Conservation (phyloP, 2,797 vertebrate genomes). For the Cuniculus paca region DNA sequence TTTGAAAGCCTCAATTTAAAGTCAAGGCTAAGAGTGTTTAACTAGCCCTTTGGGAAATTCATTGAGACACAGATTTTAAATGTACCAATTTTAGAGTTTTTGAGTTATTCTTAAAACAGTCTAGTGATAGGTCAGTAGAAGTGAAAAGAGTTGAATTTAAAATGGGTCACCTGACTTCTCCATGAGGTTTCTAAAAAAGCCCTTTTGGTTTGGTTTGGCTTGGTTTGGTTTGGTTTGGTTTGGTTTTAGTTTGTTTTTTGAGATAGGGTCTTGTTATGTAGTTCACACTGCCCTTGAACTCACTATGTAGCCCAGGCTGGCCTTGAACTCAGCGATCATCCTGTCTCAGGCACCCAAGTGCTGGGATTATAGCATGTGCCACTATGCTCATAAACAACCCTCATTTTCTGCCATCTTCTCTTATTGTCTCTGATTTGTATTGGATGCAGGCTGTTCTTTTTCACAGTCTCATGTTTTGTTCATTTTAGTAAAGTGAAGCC, state of each 20-base stretch:
- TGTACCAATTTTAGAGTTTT: slow-evolving; percentile 36
- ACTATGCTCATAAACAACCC: neutral
- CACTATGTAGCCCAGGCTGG: neutral
- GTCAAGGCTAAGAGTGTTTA: slow-evolving; percentile 60
- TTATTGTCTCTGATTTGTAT: slow-evolving; percentile 21
- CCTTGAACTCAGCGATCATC: neutral
- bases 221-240: no score
- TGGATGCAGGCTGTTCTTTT: slow-evolving; percentile 12
- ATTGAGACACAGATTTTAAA: slow-evolving; percentile 66
- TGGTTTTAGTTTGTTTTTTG: neutral
- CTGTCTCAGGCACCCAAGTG: neutral
- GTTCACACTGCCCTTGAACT: neutral
- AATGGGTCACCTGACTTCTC: slow-evolving; percentile 27
- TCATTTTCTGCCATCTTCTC: neutral
- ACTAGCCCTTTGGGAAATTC: slow-evolving; percentile 62
- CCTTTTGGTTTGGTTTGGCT: neutral
- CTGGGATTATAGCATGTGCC: neutral
- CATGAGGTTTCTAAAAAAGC: slow-evolving; percentile 33
- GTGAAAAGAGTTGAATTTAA: slow-evolving; percentile 39
- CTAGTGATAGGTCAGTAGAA: neutral
- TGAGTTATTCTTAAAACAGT: slow-evolving; percentile 13
- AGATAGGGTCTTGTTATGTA: neutral
- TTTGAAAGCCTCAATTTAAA: slow-evolving; percentile 71
- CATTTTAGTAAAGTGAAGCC: slow-evolving; percentile 53
- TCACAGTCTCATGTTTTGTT: neutral